Percentiles rank a stretch among this genome's conserved stretches.
phyloP scores from a whole-genome alignment of 2,888 invertebrate species.

The Stenodema calcarata region DNA sequence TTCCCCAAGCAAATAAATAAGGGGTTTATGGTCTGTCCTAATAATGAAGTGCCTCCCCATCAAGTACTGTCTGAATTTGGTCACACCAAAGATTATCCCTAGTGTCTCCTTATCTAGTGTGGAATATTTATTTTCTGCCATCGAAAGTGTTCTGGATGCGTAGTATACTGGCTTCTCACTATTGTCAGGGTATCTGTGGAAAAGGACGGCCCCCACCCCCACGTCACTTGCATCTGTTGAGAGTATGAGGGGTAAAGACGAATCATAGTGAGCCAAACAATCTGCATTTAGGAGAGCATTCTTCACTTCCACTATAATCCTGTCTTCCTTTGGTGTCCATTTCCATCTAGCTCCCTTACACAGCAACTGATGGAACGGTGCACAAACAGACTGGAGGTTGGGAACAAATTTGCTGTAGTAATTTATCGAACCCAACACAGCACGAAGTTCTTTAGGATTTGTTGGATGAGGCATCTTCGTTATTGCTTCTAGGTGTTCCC shows the following conservation, averaged over 20 bases:
- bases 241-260: background rate
- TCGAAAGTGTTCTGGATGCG: background rate
- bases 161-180: background rate
- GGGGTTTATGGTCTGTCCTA: background rate
- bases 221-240: background rate
- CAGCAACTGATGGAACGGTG: background rate
- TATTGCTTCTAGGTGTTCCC: background rate
- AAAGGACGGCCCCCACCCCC: background rate
- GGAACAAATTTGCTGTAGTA: background rate
- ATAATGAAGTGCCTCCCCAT: background rate
- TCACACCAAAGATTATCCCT: slow-evolving; percentile 7
- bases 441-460: background rate
- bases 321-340: background rate
- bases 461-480: slow-evolving; percentile 14
- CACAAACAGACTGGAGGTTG: background rate
- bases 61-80: background rate
- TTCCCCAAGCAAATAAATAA: background rate
- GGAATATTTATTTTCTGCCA: background rate
- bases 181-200: background rate
- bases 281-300: too few relatives aligned
- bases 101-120: too few relatives aligned
- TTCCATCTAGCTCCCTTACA: background rate
- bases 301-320: too few relatives aligned
- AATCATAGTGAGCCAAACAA: too few relatives aligned
- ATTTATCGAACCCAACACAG: background rate